Percentiles rank a stretch among this genome's conserved stretches.
Conservation (phyloP, 2,888 invertebrate species). For the Dryococelus australis region DNA sequence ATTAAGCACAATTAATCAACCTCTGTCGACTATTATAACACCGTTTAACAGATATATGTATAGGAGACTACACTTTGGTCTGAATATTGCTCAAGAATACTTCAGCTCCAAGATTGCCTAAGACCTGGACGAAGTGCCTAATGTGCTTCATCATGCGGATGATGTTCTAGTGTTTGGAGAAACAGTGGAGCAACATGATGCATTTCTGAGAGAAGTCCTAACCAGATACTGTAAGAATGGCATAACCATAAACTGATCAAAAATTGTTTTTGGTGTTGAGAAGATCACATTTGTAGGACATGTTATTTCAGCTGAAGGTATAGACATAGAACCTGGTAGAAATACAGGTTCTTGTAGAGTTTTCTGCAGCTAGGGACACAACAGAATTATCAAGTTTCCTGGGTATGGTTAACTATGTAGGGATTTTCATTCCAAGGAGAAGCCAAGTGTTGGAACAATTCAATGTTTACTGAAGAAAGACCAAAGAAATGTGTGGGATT, state of each 20-base stretch:
- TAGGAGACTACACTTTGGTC: no score
- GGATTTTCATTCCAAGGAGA: neutral
- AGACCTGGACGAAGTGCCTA: no score
- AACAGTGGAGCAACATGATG: no score
- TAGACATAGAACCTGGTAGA: neutral
- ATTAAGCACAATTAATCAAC: no score
- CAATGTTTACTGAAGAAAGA: neutral
- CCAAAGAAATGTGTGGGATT: neutral
- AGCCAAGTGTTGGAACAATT: neutral
- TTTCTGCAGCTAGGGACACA: no score
- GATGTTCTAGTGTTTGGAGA: no score
- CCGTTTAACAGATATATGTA: no score
- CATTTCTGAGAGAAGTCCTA: no score
- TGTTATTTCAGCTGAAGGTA: neutral
- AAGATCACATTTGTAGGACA: neutral
- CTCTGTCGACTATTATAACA: no score
- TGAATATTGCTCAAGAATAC: no score
- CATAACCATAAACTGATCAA: neutral
- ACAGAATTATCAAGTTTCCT: neutral
- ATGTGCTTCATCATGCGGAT: no score
- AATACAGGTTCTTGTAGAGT: neutral
- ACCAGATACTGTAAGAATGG: neutral
- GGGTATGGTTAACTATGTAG: neutral
- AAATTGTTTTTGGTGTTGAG: neutral
- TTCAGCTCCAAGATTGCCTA: no score